Conservation (phyloP, 2,797 vertebrate species). For the Liasis olivaceus region DNA sequence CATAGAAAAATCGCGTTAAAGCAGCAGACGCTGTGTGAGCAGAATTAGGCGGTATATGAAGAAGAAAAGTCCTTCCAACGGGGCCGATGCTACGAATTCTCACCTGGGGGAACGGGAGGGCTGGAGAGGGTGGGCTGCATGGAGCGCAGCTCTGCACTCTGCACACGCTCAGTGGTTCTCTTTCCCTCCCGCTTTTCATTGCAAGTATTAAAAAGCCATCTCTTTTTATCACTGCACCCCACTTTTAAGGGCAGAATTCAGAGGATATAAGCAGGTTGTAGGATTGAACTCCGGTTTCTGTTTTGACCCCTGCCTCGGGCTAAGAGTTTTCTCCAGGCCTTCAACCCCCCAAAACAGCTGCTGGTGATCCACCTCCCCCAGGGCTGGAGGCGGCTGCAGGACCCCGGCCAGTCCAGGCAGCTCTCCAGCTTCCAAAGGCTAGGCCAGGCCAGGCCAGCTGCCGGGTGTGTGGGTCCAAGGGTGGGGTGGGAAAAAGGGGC, state of each 20-base stretch:
- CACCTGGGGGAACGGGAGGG: no score
- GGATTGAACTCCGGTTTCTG: neutral
- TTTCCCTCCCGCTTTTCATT: neutral
- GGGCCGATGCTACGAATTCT: no score
- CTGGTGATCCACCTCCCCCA: neutral
- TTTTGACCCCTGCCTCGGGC: neutral
- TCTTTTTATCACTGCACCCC: neutral
- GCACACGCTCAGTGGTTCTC: neutral
- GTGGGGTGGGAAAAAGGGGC: neutral
- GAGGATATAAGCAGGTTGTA: no score
- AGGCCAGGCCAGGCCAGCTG: constrained; percentile 15
- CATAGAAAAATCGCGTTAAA: neutral
- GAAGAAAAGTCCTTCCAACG: no score
- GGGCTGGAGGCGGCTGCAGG: neutral
- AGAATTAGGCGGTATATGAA: neutral
- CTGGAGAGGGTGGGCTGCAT: no score
- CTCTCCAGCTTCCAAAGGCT: neutral
- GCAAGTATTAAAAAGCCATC: neutral
- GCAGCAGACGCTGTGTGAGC: neutral
- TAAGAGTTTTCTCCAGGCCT: neutral
- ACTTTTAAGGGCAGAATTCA: neutral
- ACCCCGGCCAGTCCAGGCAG: neutral
- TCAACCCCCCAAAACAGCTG: neutral
- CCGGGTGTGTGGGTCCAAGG: neutral
- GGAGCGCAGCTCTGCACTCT: neutral